Evolutionary conservation across 1,140 invertebrate genomes (phyloP).

Genomic region (Drosophila micromelanica): DNA sequence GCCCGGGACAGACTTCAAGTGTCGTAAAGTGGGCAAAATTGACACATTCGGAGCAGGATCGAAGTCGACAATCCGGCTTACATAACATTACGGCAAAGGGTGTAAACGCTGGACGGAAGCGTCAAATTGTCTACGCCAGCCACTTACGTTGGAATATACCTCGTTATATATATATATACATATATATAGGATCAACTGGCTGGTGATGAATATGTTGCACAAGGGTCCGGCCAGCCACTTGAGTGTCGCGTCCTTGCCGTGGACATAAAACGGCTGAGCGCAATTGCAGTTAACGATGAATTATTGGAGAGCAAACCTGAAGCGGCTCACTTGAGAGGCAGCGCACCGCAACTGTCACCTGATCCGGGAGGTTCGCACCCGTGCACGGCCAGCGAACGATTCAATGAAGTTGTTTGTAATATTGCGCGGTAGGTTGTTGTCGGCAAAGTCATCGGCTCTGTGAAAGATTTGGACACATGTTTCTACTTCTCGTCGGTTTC

Average conservation of each 20-base stretch:
- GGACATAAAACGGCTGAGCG: constrained; percentile 72
- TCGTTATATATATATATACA: no score
- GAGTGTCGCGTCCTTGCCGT: constrained; percentile 48
- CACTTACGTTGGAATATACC: constrained; percentile 27
- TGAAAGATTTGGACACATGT: constrained; percentile 52
- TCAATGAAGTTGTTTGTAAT: constrained; percentile 51
- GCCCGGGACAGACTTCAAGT: constrained; percentile 46
- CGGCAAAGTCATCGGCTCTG: no score
- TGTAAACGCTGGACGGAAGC: constrained; percentile 71
- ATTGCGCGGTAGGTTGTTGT: constrained; percentile 39
- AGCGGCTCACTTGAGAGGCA: constrained; percentile 77
- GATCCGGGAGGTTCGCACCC: constrained; percentile 71
- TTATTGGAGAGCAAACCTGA: constrained; percentile 75
- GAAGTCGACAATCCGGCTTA: constrained; percentile 32
- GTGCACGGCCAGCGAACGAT: constrained; percentile 39
- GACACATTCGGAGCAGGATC: constrained; percentile 64
- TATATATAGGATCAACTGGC: constrained; percentile 43
- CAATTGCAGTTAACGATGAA: constrained; percentile 77
- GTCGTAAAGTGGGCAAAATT: constrained; percentile 72
- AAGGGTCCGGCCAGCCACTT: constrained; percentile 43
- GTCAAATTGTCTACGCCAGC: constrained; percentile 79
- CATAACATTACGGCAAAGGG: constrained; percentile 57
- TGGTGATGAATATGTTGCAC: constrained; percentile 58
- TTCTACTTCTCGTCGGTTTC: constrained; percentile 56
- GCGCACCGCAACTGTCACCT: constrained; percentile 78